These are phyloP conservation scores for Rhodeus uyekii DNA, from an alignment of 2,797 vertebrate genomes.

Conservation along the genomic window DNA sequence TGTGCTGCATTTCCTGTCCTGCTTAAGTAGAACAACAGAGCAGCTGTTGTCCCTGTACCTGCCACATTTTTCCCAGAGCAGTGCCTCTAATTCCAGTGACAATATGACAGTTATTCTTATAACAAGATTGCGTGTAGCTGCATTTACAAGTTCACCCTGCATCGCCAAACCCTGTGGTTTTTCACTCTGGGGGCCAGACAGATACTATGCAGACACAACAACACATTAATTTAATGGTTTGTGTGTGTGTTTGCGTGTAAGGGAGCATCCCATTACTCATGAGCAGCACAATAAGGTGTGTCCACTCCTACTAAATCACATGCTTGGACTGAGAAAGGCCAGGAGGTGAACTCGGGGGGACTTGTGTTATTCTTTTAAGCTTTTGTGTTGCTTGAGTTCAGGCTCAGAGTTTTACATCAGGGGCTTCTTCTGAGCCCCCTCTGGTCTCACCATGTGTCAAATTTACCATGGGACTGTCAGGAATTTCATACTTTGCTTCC, in stretches of 20 bases:
- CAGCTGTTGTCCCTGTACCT: slow-evolving; percentile 30
- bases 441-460: slow-evolving; percentile 78
- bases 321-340: slow-evolving; percentile 1
- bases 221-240: slow-evolving; percentile 21
- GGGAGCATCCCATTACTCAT: slow-evolving; percentile 33
- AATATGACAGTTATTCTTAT: slow-evolving; percentile 69
- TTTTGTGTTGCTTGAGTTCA: slow-evolving; percentile 40
- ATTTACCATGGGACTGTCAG: slow-evolving; percentile 87
- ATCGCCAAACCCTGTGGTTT: neutral
- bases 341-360: slow-evolving; percentile 4
- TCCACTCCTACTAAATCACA: slow-evolving; percentile 35
- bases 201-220: slow-evolving; percentile 25
- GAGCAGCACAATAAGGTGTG: slow-evolving; percentile 18
- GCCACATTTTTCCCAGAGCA: slow-evolving; percentile 37
- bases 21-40: slow-evolving; percentile 26
- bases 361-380: slow-evolving; percentile 21
- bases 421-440: slow-evolving; percentile 57
- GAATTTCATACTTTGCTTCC: slow-evolving; percentile 93
- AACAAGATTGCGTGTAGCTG: slow-evolving; percentile 67
- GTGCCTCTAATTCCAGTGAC: slow-evolving; percentile 55
- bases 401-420: slow-evolving; percentile 38
- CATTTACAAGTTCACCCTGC: slow-evolving; percentile 10
- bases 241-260: slow-evolving; percentile 67
- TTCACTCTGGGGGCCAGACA: slow-evolving; percentile 38
- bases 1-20: slow-evolving; percentile 29